Evolutionary conservation across 2,113 vertebrate genomes (phyloP).

Genomic region (Ciconia stormi): DNA sequence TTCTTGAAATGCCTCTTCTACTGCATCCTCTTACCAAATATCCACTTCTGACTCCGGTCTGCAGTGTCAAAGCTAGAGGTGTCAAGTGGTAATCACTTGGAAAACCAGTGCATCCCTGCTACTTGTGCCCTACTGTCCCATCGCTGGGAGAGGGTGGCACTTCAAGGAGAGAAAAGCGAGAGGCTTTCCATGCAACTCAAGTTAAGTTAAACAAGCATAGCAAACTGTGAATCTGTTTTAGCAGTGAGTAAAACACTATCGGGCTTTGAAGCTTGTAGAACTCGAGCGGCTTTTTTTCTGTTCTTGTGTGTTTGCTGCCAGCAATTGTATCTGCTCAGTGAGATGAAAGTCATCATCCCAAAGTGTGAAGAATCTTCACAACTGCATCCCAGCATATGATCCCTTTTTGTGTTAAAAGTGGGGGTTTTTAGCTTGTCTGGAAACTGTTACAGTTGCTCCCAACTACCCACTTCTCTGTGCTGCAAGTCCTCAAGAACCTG

Average conservation of each 20-base stretch:
- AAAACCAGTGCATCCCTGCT: not conserved
- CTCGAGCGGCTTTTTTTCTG: not conserved
- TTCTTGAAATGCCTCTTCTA: not conserved
- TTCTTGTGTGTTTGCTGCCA: not conserved
- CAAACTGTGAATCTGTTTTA: not conserved
- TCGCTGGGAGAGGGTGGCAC: not conserved
- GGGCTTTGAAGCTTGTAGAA: not conserved
- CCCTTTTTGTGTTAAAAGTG: not conserved
- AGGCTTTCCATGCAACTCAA: not conserved
- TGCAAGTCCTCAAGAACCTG: not conserved
- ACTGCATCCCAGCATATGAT: not conserved
- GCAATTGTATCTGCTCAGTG: not conserved
- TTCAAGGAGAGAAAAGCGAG: not conserved
- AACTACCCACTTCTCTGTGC: not conserved
- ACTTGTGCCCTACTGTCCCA: not conserved
- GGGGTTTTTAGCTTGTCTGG: not conserved
- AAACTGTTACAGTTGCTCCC: not conserved
- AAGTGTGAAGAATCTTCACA: slow-evolving; percentile 3
- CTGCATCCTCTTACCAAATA: not conserved
- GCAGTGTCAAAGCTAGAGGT: not conserved
- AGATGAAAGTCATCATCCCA: not conserved
- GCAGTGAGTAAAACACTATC: not conserved
- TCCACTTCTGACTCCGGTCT: not conserved
- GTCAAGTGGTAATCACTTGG: not conserved
- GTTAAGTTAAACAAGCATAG: not conserved